Percentiles rank a stretch among this genome's conserved stretches.
Conservation (phyloP, 1,140 invertebrate genomes). For the Nixonia krombeini region DNA sequence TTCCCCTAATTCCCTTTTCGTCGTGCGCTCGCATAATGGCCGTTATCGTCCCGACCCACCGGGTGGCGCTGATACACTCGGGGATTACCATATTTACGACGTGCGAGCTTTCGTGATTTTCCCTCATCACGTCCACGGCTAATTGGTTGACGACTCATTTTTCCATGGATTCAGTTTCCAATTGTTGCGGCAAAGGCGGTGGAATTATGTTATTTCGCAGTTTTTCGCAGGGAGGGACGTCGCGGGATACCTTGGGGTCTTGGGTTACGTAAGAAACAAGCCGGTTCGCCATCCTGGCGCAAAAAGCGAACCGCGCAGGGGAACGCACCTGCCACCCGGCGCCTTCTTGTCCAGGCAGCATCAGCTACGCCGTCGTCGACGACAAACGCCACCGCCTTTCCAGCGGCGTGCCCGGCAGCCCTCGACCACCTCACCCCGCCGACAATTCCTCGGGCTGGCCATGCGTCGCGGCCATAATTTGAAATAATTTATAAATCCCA, state of each 20-base stretch:
- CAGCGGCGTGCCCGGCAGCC: too few relatives aligned
- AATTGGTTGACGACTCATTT: constrained; percentile 40
- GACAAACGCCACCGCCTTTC: constrained; percentile 37
- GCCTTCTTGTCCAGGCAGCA: constrained; percentile 27
- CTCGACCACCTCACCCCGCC: not conserved
- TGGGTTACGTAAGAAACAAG: constrained; percentile 43
- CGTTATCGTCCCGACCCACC: constrained; percentile 62
- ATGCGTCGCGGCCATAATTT: constrained; percentile 70
- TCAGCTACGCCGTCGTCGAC: constrained; percentile 7
- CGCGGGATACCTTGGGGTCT: constrained; percentile 23
- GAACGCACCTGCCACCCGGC: constrained; percentile 43
- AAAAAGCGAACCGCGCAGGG: constrained; percentile 24
- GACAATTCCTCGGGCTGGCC: constrained; percentile 48
- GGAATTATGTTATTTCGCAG: too few relatives aligned
- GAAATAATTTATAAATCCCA: constrained; percentile 72
- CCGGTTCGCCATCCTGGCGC: too few relatives aligned
- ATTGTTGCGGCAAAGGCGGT: too few relatives aligned
- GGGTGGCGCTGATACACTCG: constrained; percentile 59
- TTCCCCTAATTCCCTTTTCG: constrained; percentile 65
- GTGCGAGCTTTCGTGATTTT: constrained; percentile 46
- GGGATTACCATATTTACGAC: constrained; percentile 68
- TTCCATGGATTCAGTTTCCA: too few relatives aligned
- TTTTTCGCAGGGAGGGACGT: too few relatives aligned
- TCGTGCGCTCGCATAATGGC: constrained; percentile 65
- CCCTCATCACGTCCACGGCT: constrained; percentile 39